phyloP scores from a whole-genome alignment of 2,888 invertebrate species.

The Meta bourneti region DNA sequence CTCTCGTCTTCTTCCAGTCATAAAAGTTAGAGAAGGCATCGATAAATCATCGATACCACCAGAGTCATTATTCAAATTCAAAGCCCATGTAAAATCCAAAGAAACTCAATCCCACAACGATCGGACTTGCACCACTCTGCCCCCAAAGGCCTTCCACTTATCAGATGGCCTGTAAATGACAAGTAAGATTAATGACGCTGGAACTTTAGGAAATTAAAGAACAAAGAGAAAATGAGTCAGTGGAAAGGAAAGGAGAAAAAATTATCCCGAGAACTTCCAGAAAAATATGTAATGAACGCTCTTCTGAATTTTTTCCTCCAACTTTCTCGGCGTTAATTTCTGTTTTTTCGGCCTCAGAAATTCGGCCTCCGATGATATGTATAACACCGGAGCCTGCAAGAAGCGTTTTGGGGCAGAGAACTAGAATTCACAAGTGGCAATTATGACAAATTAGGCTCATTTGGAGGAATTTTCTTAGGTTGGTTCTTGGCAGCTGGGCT shows the following conservation, averaged over 20 bases:
- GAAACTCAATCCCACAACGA: background rate
- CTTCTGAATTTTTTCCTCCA: conserved; percentile 26
- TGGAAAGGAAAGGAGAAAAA: conserved; percentile 42
- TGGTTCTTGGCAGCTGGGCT: conserved; percentile 3
- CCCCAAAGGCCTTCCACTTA: background rate
- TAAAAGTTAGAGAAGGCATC: background rate
- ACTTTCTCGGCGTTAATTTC: conserved; percentile 62
- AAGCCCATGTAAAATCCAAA: background rate
- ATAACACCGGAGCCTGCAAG: conserved; percentile 18
- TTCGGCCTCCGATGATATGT: conserved; percentile 20
- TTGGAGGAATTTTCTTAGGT: conserved; percentile 27
- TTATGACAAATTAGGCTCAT: conserved; percentile 65
- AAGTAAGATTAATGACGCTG: conserved; percentile 61
- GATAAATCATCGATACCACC: background rate
- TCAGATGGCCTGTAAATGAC: conserved; percentile 69
- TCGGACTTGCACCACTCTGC: conserved; percentile 18
- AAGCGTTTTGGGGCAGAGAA: background rate
- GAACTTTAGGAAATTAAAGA: conserved; percentile 71
- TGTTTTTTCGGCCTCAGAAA: background rate
- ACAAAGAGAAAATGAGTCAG: conserved; percentile 70
- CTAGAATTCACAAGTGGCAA: conserved; percentile 45
- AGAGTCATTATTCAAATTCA: background rate
- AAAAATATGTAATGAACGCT: conserved; percentile 72
- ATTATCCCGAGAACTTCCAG: conserved; percentile 35
- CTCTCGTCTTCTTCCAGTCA: background rate